These are phyloP conservation scores for Sycophaga agraensis DNA, from an alignment of 1,140 invertebrate genomes.

Conservation along the genomic window DNA sequence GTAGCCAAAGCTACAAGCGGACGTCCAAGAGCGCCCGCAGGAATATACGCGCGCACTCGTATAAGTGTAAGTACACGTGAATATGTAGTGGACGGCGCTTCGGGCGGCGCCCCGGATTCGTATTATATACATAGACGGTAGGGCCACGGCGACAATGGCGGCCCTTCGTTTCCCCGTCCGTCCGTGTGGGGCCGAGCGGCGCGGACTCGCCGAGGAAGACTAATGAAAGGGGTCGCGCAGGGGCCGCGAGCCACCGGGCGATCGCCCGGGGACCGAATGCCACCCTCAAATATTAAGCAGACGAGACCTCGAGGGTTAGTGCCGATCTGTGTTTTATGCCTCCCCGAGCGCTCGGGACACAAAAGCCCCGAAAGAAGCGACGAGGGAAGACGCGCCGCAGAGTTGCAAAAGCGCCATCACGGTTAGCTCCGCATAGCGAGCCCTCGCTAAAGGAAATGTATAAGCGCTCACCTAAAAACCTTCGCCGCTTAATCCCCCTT, in stretches of 20 bases:
- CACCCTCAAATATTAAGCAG: conserved; percentile 46
- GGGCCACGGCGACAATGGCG: too few species aligned
- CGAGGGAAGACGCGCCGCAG: neutral
- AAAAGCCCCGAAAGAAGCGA: conserved; percentile 6
- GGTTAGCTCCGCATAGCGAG: too few species aligned
- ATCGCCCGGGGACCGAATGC: conserved; percentile 41
- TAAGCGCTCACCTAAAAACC: too few species aligned
- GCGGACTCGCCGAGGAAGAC: neutral
- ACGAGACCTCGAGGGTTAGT: conserved; percentile 27
- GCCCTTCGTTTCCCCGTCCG: conserved; percentile 40
- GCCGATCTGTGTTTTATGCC: conserved; percentile 15
- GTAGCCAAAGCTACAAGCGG: too few species aligned
- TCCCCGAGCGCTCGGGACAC: conserved; percentile 2
- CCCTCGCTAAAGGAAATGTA: too few species aligned
- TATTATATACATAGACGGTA: too few species aligned
- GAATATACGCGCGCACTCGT: neutral
- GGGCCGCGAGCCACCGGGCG: conserved; percentile 5
- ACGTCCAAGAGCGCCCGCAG: too few species aligned
- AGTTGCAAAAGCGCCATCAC: too few species aligned
- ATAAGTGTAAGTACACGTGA: neutral
- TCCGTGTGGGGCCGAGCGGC: neutral
- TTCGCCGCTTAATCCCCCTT: too few species aligned
- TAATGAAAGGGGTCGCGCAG: conserved; percentile 15
- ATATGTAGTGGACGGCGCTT: neutral
- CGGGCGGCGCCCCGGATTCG: too few species aligned